phyloP scores from a whole-genome alignment of 2,113 vertebrate species.

The Elephas maximus region DNA sequence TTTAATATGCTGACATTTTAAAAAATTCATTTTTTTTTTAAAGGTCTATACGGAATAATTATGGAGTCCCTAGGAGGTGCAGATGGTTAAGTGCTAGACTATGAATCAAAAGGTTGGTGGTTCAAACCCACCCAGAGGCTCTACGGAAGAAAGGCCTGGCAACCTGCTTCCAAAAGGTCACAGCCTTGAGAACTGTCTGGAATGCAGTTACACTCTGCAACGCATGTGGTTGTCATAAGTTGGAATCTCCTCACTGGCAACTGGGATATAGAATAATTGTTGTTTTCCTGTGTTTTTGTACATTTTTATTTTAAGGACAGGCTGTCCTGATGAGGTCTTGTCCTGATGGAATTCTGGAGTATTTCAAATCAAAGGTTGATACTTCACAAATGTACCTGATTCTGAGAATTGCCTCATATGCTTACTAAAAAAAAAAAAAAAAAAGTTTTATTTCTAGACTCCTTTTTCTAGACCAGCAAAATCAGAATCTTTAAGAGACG shows the following conservation, averaged over 20 bases:
- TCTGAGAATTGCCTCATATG: background rate
- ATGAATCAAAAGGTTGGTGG: background rate
- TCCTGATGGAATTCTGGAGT: background rate
- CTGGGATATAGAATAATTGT: background rate
- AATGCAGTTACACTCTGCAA: background rate
- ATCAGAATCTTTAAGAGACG: conserved; percentile 11
- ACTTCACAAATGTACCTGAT: background rate
- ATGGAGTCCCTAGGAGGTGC: background rate
- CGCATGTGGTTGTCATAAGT: background rate
- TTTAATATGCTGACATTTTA: conserved; percentile 36
- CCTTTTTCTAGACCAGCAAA: background rate
- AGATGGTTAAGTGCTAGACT: background rate
- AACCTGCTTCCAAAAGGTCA: background rate
- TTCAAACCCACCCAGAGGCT: background rate
- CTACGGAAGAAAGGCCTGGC: background rate
- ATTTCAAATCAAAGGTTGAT: background rate
- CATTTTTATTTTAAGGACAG: background rate
- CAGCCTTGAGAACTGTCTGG: background rate
- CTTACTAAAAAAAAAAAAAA: background rate
- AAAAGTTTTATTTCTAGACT: background rate
- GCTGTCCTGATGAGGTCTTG: background rate
- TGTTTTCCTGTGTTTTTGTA: conserved; percentile 2
- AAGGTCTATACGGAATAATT: conserved; percentile 16
- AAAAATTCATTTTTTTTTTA: background rate
- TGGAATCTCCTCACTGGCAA: background rate